A percentile compares a stretch with the other conserved stretches of the same genome.
Conservation (phyloP, 2,888 invertebrate species). For the Nyleta sp. region DNA sequence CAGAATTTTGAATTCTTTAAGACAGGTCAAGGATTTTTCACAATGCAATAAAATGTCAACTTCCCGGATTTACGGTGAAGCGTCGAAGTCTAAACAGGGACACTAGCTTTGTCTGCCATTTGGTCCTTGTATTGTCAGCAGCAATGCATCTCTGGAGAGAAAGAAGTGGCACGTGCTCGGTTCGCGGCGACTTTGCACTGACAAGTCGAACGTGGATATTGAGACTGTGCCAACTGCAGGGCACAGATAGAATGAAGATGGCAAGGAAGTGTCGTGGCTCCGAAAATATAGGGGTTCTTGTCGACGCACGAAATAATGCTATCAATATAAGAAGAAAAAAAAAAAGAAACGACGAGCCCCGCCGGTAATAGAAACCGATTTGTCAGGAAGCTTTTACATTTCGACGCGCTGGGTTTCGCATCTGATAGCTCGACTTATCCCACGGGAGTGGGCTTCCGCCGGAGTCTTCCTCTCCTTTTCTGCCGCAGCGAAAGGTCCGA, state of each 20-base stretch:
- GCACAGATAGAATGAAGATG: constrained; percentile 61
- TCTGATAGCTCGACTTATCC: constrained; percentile 77
- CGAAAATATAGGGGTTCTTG: constrained; percentile 65
- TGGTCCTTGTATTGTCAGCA: constrained; percentile 46
- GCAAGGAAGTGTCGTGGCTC: constrained; percentile 61
- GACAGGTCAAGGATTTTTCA: too few species aligned
- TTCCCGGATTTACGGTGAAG: too few species aligned
- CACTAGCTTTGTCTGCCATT: constrained; percentile 1
- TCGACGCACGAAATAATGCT: constrained; percentile 75
- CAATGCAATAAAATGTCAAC: too few species aligned
- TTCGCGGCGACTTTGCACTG: constrained; percentile 45
- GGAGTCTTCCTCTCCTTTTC: constrained; percentile 18
- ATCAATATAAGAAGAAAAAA: constrained; percentile 74
- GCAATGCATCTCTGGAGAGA: constrained; percentile 56
- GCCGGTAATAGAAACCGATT: constrained; percentile 78
- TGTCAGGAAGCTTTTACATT: constrained; percentile 79
- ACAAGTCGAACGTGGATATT: constrained; percentile 59
- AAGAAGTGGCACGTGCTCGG: constrained; percentile 45
- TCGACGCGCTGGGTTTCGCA: constrained; percentile 75
- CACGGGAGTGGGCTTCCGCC: constrained; percentile 71
- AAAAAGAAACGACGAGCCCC: constrained; percentile 65
- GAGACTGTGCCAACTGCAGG: constrained; percentile 65
- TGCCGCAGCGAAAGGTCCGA: constrained; percentile 60
- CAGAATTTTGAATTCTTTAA: too few species aligned
- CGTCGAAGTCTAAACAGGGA: background rate